Base-by-base conservation (phyloP, 1,140 invertebrate genomes). In the Dendrolimus punctatus region DNA sequence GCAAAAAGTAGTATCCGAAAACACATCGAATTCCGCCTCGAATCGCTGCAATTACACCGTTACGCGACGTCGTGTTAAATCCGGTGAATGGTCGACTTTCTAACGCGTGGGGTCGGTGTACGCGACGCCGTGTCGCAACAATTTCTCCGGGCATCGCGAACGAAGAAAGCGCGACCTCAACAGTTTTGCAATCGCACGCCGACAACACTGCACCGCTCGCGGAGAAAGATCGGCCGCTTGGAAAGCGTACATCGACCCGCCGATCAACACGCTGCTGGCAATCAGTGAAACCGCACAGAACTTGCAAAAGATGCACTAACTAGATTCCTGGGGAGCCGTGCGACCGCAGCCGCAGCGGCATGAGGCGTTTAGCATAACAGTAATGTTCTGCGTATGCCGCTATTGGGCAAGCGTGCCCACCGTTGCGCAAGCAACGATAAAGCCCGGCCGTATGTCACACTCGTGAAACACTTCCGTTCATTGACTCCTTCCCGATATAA, bases 401-500 rank as follows among this genome's bases (percentile, higher is more conserved):
- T 62, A 74, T 86, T 81, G 76, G 74, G 79, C 76, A 84, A 81
- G 68, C 67, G 67, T 58, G 55, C 59, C 67, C 60, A 50, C 9
- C 36, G 62, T 86, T 81, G 71, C 75, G 80, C 78, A 84, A 84
- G 76, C 57, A 51, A 61, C 67, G 80, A 86, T 82, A 81, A 79
- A 76, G 23, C 69, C 66, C 69, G 68, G 68, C 57, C 71, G 70
- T 73, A 73, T 83, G 80, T 86, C 83, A 84, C 80, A 69, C 68
- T 73, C 71, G 77, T 81, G 77, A 86, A 86, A 82, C 74, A 82
- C 80, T 85, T 86, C 78, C 83, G 83, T 86, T 84, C 83, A 76
- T 86, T 86, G 83, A 86, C 83, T 85, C 80, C 67, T 78, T 77
- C 76, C 76, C 76, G 78, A 83, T 83, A 79, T 80, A 83, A 76